Evolutionary conservation across 30 jellyfish, hydroid and myxozoan species (phyloP).

Genomic region (Kudoa iwatai): DNA sequence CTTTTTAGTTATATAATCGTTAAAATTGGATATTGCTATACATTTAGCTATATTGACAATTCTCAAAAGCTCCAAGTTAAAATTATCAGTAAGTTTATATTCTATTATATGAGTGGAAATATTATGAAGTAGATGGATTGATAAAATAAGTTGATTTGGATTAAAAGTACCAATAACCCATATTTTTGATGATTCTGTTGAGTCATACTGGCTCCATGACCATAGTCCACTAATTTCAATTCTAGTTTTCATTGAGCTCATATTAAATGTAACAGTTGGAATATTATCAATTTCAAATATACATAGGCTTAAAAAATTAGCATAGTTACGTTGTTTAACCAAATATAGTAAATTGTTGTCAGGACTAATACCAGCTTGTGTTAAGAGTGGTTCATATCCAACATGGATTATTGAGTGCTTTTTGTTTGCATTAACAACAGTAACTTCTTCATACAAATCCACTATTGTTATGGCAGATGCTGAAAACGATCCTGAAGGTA

Average conservation of each 20-base stretch:
- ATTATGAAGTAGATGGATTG: constrained; percentile 30
- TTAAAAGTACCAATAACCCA: constrained; percentile 59
- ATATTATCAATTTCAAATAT: constrained; percentile 29
- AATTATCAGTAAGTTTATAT: constrained; percentile 21
- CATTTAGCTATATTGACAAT: constrained; percentile 14
- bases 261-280: constrained; percentile 43
- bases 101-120: constrained; percentile 21
- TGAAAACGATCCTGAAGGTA: constrained; percentile 86
- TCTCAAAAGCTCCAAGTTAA: constrained; percentile 15
- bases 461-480: constrained; percentile 85
- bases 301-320: constrained; percentile 32
- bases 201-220: constrained; percentile 76
- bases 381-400: constrained; percentile 40
- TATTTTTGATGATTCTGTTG: constrained; percentile 56
- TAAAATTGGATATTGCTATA: constrained; percentile 29
- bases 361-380: constrained; percentile 72
- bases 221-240: constrained; percentile 85
- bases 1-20: constrained; percentile 38
- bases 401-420: constrained; percentile 47
- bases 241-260: constrained; percentile 60
- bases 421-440: constrained; percentile 14
- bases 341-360: constrained; percentile 24
- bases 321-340: constrained; percentile 46
- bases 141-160: constrained; percentile 17
- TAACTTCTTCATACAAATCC: constrained; percentile 1